These are phyloP conservation scores for Unio pictorum DNA, from an alignment of 2,888 invertebrate species.

Conservation along the genomic window DNA sequence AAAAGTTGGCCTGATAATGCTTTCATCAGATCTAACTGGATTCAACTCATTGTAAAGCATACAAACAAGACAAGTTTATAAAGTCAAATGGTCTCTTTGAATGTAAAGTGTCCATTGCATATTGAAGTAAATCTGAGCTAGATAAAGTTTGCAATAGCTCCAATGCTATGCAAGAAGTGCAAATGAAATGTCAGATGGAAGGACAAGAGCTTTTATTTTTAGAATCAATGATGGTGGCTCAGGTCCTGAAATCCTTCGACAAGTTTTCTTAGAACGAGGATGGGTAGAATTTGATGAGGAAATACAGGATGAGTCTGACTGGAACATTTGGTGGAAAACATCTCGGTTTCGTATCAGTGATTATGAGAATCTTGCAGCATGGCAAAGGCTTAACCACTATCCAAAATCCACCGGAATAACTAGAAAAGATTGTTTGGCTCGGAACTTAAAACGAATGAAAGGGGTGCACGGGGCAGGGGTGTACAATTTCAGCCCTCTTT, in stretches of 20 bases:
- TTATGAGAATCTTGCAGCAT: slow-evolving; percentile 59
- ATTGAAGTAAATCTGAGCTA: no score
- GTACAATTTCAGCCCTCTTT: slow-evolving; percentile 85
- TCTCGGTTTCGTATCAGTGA: slow-evolving; percentile 79
- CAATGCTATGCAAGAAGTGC: no score
- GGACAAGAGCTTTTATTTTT: slow-evolving; percentile 50
- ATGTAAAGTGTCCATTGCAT: no score
- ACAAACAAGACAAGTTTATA: no score
- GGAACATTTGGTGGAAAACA: slow-evolving; percentile 90
- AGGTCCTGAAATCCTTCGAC: slow-evolving; percentile 64
- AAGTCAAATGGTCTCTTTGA: no score
- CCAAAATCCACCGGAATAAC: slow-evolving; percentile 84
- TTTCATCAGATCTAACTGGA: no score
- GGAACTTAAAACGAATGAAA: slow-evolving; percentile 83
- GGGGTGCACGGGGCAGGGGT: slow-evolving; percentile 83
- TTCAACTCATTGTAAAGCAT: no score
- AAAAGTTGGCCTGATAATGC: no score
- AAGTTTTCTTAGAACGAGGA: slow-evolving; percentile 85
- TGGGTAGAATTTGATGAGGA: slow-evolving; percentile 84
- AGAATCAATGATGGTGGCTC: slow-evolving; percentile 66
- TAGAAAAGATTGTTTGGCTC: slow-evolving; percentile 84
- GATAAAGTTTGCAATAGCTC: no score
- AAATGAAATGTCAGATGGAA: slow-evolving; percentile 24
- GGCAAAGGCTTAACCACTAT: slow-evolving; percentile 81
- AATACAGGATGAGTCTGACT: slow-evolving; percentile 73